Percentiles rank a stretch among this genome's conserved stretches.
Evolutionary conservation across 2,797 vertebrate genomes (phyloP).

Genomic region (Meriones psammophilus): DNA sequence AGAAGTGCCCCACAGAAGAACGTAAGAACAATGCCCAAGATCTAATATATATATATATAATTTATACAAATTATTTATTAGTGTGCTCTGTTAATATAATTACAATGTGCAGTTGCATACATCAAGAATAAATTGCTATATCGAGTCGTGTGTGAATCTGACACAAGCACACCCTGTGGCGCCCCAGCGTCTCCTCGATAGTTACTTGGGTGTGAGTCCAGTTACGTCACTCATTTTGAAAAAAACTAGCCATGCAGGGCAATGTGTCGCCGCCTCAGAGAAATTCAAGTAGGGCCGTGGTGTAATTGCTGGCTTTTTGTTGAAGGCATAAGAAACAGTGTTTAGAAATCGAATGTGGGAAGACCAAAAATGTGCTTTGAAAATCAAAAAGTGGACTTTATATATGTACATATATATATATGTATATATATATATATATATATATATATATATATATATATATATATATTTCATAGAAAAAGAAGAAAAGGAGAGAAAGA

Average conservation of each 20-base stretch:
- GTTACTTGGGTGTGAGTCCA: conserved; percentile 78
- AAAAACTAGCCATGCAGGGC: conserved; percentile 82
- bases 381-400: background rate
- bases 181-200: conserved; percentile 83
- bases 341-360: conserved; percentile 77
- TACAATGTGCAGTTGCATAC: conserved; percentile 93
- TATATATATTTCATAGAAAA: background rate
- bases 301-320: conserved; percentile 83
- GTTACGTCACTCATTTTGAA: conserved; percentile 80
- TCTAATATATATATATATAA: conserved; percentile 90
- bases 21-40: conserved; percentile 90
- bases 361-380: conserved; percentile 73
- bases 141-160: conserved; percentile 86
- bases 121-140: conserved; percentile 89
- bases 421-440: too few relatives aligned
- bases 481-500: background rate
- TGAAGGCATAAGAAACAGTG: conserved; percentile 83
- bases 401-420: background rate
- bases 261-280: conserved; percentile 86
- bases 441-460: background rate
- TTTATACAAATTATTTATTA: conserved; percentile 94
- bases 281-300: conserved; percentile 87
- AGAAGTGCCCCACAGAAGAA: conserved; percentile 86
- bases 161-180: conserved; percentile 86
- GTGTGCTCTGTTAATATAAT: conserved; percentile 95